Percentiles rank a stretch among this genome's conserved stretches.
Evolutionary conservation across 2,113 vertebrate genomes (phyloP).

Genomic region (Stigmatopora argus): DNA sequence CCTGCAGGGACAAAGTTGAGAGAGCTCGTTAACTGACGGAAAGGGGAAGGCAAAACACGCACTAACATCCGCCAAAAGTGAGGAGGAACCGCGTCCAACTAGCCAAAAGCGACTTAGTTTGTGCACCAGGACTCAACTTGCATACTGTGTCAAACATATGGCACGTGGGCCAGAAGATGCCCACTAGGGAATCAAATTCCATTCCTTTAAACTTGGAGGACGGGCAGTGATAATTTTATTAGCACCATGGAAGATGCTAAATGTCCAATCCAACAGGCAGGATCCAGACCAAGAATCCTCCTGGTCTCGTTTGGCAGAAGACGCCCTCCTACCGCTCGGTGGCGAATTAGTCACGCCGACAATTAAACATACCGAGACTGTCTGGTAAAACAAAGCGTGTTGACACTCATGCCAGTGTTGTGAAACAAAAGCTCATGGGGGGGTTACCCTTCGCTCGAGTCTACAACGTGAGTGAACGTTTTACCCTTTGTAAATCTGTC

Average conservation of each 20-base stretch:
- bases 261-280: slow-evolving; percentile 22
- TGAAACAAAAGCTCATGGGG: slow-evolving; percentile 17
- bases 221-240: no score
- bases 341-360: slow-evolving; percentile 47
- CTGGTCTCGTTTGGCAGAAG: slow-evolving; percentile 20
- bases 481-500: slow-evolving; percentile 37
- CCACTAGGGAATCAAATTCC: no score
- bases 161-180: no score
- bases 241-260: no score
- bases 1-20: slow-evolving; percentile 65
- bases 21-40: neutral
- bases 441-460: slow-evolving; percentile 10
- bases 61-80: no score
- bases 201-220: no score
- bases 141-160: no score
- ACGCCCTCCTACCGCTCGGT: neutral
- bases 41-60: neutral
- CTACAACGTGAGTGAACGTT: slow-evolving; percentile 11
- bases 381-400: slow-evolving; percentile 44
- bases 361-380: slow-evolving; percentile 37
- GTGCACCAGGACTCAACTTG: no score
- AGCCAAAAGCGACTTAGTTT: no score
- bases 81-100: no score
- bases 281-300: slow-evolving; percentile 55
- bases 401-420: slow-evolving; percentile 30